A percentile compares a stretch with the other conserved stretches of the same genome.
These are phyloP conservation scores for Plebejus melissa DNA, from an alignment of 2,888 invertebrate species.

Conservation along the genomic window DNA sequence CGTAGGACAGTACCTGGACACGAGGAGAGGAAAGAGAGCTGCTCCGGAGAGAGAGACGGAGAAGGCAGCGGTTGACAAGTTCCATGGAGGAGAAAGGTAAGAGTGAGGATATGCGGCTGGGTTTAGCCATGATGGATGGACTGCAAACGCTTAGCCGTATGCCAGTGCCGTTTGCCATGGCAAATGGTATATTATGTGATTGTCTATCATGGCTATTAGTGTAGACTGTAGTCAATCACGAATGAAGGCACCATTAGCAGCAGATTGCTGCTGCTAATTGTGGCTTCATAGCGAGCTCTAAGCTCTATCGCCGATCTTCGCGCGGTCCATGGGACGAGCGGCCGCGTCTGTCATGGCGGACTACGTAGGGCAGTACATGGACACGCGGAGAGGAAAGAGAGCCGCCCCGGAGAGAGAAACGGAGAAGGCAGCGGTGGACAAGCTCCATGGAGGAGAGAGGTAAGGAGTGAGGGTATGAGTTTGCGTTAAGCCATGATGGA, in stretches of 20 bases:
- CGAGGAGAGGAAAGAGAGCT: conserved; percentile 75
- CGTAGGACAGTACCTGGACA: conserved; percentile 84
- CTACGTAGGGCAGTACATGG: conserved; percentile 85
- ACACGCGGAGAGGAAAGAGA: conserved; percentile 78
- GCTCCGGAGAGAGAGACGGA: conserved; percentile 56
- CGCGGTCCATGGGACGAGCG: conserved; percentile 86
- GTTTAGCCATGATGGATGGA: no score
- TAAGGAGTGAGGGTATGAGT: conserved; percentile 39
- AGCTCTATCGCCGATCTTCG: conserved; percentile 83
- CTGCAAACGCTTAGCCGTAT: no score
- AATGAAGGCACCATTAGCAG: no score
- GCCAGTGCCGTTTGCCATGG: no score
- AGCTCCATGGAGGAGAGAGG: conserved; percentile 89
- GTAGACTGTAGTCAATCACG: no score
- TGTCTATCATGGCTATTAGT: no score
- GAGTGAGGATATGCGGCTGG: neutral
- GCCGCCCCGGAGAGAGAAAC: conserved; percentile 54
- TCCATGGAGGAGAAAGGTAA: conserved; percentile 89
- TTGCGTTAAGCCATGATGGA: no score
- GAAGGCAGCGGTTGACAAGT: conserved; percentile 58
- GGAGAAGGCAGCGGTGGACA: conserved; percentile 57
- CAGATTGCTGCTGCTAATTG: no score
- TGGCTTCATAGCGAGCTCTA: no score
- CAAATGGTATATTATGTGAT: no score
- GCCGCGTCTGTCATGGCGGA: conserved; percentile 85